These are phyloP conservation scores for Novumbra hubbsi DNA, from an alignment of 2,797 vertebrate genomes.

Conservation along the genomic window DNA sequence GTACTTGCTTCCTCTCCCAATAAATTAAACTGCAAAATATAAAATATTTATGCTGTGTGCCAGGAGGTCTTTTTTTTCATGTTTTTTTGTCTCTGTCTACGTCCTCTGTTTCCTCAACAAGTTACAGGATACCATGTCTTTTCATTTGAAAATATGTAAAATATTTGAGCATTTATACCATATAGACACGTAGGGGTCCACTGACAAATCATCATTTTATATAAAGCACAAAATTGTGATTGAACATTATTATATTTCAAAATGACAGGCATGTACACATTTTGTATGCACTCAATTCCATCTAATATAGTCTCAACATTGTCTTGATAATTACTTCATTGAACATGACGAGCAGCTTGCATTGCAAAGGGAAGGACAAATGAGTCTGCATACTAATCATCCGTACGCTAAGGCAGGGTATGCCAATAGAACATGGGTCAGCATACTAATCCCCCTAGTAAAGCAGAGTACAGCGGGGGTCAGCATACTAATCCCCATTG, in stretches of 20 bases:
- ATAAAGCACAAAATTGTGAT: neutral
- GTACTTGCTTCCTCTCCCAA: conserved; percentile 45
- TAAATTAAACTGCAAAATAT: neutral
- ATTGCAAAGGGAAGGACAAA: neutral
- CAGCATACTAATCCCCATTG: too few species aligned
- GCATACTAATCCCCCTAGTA: too few species aligned
- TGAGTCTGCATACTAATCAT: neutral
- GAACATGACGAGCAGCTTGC: neutral
- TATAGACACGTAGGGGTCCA: neutral
- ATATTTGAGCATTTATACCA: neutral
- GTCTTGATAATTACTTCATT: neutral
- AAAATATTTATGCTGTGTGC: neutral
- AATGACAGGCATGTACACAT: neutral
- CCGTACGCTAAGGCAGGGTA: too few species aligned
- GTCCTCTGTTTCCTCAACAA: neutral
- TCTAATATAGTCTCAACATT: neutral
- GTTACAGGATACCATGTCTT: neutral
- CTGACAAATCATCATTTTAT: neutral
- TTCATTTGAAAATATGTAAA: too few species aligned
- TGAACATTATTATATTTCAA: neutral
- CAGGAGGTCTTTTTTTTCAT: neutral
- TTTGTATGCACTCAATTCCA: neutral
- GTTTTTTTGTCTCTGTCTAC: neutral
- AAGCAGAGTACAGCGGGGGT: too few species aligned
- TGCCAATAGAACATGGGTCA: too few species aligned